Conservation (phyloP, 2,113 vertebrate genomes). For the Planiliza haematocheilus region DNA sequence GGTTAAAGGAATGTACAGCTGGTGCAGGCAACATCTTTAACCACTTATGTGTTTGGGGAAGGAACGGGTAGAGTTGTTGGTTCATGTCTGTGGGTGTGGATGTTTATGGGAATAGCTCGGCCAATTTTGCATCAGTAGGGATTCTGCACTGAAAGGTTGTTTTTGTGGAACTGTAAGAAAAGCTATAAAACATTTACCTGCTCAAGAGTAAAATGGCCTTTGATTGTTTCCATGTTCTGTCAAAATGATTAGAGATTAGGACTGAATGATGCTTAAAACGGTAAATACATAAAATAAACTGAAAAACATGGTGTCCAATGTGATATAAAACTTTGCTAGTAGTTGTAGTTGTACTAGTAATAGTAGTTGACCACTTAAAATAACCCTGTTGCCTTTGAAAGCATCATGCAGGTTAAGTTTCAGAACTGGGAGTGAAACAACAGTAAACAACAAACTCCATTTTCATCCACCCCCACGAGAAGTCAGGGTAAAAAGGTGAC, state of each 20-base stretch:
- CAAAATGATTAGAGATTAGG: not conserved
- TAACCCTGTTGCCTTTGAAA: no score
- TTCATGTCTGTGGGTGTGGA: conserved; percentile 43
- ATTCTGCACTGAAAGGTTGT: not conserved
- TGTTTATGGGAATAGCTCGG: conserved; percentile 48
- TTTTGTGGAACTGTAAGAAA: conserved; percentile 19
- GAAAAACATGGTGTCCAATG: no score
- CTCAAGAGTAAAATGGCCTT: not conserved
- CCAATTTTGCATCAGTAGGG: not conserved
- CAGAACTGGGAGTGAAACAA: no score
- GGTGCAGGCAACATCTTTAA: conserved; percentile 69
- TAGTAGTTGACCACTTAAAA: no score
- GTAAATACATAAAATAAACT: no score
- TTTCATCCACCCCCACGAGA: conserved; percentile 32
- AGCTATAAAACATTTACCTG: not conserved
- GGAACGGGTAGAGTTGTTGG: conserved; percentile 23
- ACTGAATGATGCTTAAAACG: no score
- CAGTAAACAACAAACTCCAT: conserved; percentile 1
- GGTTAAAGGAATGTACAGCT: conserved; percentile 70
- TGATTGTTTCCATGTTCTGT: not conserved
- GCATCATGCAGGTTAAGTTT: no score
- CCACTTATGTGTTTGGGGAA: conserved; percentile 53
- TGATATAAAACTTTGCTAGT: no score
- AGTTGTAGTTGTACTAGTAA: no score
- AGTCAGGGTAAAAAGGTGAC: conserved; percentile 37